These are phyloP conservation scores for Tauraco hartlaubi DNA, from an alignment of 2,797 vertebrate genomes.

Conservation along the genomic window DNA sequence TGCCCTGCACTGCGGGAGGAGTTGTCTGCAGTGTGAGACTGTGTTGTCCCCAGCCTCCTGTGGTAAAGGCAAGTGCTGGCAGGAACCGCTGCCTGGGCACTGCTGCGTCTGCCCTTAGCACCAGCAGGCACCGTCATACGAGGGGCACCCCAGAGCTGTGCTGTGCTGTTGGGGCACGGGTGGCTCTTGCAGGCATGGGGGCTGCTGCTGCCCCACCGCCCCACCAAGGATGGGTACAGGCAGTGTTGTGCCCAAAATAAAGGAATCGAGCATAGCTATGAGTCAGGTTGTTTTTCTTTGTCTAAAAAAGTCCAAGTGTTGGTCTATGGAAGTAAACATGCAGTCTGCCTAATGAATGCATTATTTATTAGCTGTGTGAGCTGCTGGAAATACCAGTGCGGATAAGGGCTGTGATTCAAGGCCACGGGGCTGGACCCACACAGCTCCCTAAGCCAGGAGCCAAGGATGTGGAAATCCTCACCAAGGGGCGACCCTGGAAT, in stretches of 20 bases:
- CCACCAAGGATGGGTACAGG: background rate
- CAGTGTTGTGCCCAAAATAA: background rate
- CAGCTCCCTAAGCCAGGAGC: background rate
- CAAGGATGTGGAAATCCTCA: background rate
- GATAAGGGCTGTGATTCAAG: conserved; percentile 18
- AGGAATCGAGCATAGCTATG: rapidly evolving
- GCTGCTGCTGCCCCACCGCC: background rate
- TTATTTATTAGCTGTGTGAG: background rate
- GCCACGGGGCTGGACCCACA: background rate
- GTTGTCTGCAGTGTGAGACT: background rate
- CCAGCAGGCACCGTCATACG: rapidly evolving
- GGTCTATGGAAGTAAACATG: background rate
- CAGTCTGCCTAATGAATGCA: background rate
- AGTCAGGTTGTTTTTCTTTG: background rate
- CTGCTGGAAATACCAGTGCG: conserved; percentile 14
- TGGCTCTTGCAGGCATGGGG: background rate
- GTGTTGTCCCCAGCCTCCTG: background rate
- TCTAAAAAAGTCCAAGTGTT: background rate
- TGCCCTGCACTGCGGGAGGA: rapidly evolving
- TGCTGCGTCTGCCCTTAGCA: rapidly evolving
- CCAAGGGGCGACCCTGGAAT: background rate
- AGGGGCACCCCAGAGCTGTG: background rate
- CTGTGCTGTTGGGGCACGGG: background rate
- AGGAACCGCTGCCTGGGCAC: background rate
- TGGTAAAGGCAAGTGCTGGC: background rate